Evolutionary conservation across 1,140 invertebrate genomes (phyloP), one percentile per base, ranked within the genome.

Genomic region (Caenorhabditis briggsae): DNA sequence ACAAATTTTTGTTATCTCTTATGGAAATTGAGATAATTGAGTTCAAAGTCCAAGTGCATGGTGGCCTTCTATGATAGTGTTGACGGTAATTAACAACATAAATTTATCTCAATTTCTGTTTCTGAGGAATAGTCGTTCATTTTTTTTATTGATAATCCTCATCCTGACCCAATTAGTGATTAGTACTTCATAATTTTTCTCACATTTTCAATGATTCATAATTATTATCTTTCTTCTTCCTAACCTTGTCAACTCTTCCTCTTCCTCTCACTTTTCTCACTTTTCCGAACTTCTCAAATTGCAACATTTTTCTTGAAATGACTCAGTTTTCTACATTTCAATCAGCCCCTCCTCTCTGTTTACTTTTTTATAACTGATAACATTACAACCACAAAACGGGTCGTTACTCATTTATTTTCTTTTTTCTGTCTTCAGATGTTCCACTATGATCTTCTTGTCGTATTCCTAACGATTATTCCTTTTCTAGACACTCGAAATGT

Each of bases 341-440:
- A 59, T 70, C 41, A 43, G 16, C 64, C 33, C 43, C 23, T 64
- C 33, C 33, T 41, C 33, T 43, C 5, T 70, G 16, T 70, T 18
- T 43, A 11, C 11, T 23, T 70, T 46, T 53, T 16, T 53, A 53
- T 33, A 9, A 70, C 64, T 64, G 59, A 64, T 64, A 70, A 53
- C 50, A 53, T 64, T 43, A 53, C 50, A 53, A 70, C 64, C 41
- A 14, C 14, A 25, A 61, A 61, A 61, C 23, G 23, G 6, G 8
- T n/a, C 59, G 8, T 50, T 50, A 78, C 46, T 78, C 70, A 50
- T 50, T 18, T 20, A 18, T 18, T 46, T 20, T 70, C n/a, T 65
- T 65, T 41, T 65, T 65, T 33, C 3, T 41, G 6, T 65, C 33
- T 74, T 74, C 65, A 74, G 65, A 74, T 78, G 70, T 50, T 78